Conservation (phyloP, 2,797 vertebrate species). For the Antennarius maculatus region DNA sequence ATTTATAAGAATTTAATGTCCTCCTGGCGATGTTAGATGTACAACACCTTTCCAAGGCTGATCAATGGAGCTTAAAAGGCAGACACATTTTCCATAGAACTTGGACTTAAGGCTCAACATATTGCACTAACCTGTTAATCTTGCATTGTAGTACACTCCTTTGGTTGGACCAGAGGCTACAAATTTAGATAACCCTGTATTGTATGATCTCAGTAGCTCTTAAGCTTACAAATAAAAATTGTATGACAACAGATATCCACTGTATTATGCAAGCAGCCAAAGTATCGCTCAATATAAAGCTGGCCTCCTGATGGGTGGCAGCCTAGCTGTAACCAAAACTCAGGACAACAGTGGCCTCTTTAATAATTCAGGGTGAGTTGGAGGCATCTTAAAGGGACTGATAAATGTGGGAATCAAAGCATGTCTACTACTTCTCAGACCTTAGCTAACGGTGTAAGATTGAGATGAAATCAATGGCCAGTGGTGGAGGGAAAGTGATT, state of each 20-base stretch:
- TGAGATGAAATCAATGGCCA: slow-evolving; percentile 83
- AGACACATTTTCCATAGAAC: too few relatives aligned
- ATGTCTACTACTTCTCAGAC: slow-evolving; percentile 74
- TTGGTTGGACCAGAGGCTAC: slow-evolving; percentile 23
- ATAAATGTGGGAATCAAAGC: slow-evolving; percentile 77
- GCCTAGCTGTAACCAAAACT: slow-evolving; percentile 72
- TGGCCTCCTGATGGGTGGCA: slow-evolving; percentile 53
- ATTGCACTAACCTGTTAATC: too few relatives aligned
- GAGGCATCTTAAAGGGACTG: slow-evolving; percentile 78
- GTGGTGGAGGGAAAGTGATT: slow-evolving; percentile 78
- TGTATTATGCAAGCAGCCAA: slow-evolving; percentile 40
- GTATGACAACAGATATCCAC: slow-evolving; percentile 31
- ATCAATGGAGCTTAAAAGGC: too few relatives aligned
- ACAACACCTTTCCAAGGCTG: too few relatives aligned
- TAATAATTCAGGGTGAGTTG: slow-evolving; percentile 83
- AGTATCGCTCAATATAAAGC: slow-evolving; percentile 62
- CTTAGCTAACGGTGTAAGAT: slow-evolving; percentile 75
- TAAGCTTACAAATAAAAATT: slow-evolving; percentile 29
- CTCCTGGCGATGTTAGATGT: too few relatives aligned
- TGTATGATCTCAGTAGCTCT: slow-evolving; percentile 28
- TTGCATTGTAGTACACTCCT: too few relatives aligned
- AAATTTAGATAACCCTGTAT: slow-evolving; percentile 12
- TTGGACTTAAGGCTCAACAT: too few relatives aligned
- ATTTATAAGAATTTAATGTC: too few relatives aligned
- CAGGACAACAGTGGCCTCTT: slow-evolving; percentile 74